Evolutionary conservation across 1,140 invertebrate genomes (phyloP).

Genomic region (Saccostrea cuccullata): DNA sequence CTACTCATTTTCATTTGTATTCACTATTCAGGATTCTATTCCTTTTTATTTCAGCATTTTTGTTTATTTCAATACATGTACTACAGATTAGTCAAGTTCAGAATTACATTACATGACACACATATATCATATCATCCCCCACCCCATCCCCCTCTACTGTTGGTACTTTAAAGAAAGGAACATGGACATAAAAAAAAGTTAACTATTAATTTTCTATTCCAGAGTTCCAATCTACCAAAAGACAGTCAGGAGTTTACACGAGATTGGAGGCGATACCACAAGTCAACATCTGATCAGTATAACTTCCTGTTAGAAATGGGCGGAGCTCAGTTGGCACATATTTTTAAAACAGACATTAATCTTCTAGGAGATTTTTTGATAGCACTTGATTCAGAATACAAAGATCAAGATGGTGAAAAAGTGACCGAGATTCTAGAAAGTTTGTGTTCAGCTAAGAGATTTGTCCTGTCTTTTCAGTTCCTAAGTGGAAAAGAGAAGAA

Average conservation of each 20-base stretch:
- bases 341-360: conserved; percentile 77
- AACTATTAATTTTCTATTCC: background rate
- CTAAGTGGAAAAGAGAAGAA: conserved; percentile 75
- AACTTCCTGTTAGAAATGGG: conserved; percentile 67
- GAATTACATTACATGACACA: too few relatives aligned
- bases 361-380: conserved; percentile 78
- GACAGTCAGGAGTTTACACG: conserved; percentile 70
- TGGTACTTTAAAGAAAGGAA: too few relatives aligned
- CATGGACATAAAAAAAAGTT: too few relatives aligned
- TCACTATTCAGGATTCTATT: too few relatives aligned
- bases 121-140: too few relatives aligned
- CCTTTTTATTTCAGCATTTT: too few relatives aligned
- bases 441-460: conserved; percentile 74
- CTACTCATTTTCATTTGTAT: too few relatives aligned
- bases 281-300: conserved; percentile 66
- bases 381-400: conserved; percentile 67
- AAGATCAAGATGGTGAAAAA: conserved; percentile 64
- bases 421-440: conserved; percentile 74
- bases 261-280: conserved; percentile 68
- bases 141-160: too few relatives aligned
- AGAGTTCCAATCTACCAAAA: conserved; percentile 64
- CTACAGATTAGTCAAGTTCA: too few relatives aligned
- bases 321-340: conserved; percentile 61
- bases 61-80: too few relatives aligned
- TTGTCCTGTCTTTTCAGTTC: conserved; percentile 74